These are phyloP conservation scores for Xenopus borealis DNA, from an alignment of 2,113 vertebrate genomes.

Conservation along the genomic window DNA sequence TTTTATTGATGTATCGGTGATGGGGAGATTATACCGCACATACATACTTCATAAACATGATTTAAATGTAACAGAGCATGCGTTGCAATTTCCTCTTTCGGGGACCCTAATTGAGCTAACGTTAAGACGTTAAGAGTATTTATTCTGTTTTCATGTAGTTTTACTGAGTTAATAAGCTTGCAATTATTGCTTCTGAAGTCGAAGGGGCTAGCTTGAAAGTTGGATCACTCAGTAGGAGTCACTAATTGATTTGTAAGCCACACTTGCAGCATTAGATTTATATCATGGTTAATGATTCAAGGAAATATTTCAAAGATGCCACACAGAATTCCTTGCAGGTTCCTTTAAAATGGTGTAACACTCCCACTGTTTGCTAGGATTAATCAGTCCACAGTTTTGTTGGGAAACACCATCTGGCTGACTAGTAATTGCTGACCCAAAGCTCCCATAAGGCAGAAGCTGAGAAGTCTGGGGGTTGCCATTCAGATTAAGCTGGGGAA, in stretches of 20 bases:
- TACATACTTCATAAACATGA: too few species aligned
- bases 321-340: background rate
- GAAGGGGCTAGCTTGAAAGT: background rate
- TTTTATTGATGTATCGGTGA: too few species aligned
- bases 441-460: too few species aligned
- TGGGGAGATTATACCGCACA: too few species aligned
- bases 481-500: too few species aligned
- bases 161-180: constrained; percentile 37
- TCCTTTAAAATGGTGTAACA: background rate
- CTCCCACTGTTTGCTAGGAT: too few species aligned
- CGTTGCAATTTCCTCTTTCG: background rate
- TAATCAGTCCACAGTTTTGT: too few species aligned
- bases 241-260: constrained; percentile 19
- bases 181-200: constrained; percentile 19
- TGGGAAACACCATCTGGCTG: too few species aligned
- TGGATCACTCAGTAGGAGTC: constrained; percentile 16
- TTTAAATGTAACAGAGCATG: too few species aligned
- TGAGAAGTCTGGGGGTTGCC: too few species aligned
- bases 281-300: constrained; percentile 25
- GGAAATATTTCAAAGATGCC: constrained; percentile 11
- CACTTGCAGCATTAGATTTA: background rate
- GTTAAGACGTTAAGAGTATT: constrained; percentile 19
- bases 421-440: too few species aligned
- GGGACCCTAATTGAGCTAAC: constrained; percentile 23
- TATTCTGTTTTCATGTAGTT: constrained; percentile 40